Percentiles rank a stretch among this genome's conserved stretches.
These are phyloP conservation scores for Furnarius figulus DNA, from an alignment of 2,113 vertebrate species.

Conservation along the genomic window DNA sequence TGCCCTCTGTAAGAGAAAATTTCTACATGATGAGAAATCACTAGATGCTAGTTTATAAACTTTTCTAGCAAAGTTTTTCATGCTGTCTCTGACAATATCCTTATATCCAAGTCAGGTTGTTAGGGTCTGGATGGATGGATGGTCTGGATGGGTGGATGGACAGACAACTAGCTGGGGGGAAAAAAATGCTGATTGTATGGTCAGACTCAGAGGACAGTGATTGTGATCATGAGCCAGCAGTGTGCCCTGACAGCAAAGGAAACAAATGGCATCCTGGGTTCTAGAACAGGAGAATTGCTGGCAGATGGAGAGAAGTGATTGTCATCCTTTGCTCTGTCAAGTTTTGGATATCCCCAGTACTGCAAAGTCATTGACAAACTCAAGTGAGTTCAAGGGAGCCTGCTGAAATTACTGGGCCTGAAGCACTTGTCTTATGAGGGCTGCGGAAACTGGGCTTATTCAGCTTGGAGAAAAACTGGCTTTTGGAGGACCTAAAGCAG, in stretches of 20 bases:
- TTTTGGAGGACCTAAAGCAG: neutral
- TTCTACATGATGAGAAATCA: neutral
- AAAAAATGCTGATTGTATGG: neutral
- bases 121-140: neutral
- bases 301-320: neutral
- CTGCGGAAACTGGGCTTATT: neutral
- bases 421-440: neutral
- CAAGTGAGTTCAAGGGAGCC: neutral
- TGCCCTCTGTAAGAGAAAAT: neutral
- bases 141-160: neutral
- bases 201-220: neutral
- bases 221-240: neutral
- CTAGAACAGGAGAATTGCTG: neutral
- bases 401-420: neutral
- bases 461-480: neutral
- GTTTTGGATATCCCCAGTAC: neutral
- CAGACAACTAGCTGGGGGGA: neutral
- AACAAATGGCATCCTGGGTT: neutral
- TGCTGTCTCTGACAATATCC: neutral
- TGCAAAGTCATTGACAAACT: neutral
- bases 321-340: neutral
- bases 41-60: neutral
- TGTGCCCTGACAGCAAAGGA: neutral
- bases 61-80: neutral
- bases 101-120: neutral